Conservation (phyloP, 2,888 invertebrate genomes). For the Spodoptera littoralis region DNA sequence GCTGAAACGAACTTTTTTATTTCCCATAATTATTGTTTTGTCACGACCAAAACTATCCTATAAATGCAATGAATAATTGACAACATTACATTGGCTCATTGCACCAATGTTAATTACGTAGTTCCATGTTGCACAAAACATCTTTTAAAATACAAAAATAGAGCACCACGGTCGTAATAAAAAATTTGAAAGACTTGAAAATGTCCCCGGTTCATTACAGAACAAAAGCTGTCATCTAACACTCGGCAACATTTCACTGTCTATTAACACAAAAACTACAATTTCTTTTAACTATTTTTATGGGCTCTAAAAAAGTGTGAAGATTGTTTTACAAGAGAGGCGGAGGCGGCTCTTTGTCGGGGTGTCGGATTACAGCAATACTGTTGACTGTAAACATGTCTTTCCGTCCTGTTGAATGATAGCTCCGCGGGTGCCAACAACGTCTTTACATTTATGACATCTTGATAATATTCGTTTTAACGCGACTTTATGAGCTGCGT, state of each 20-base stretch:
- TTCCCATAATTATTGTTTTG: no score
- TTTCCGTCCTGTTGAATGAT: constrained; percentile 82
- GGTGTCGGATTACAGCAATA: constrained; percentile 78
- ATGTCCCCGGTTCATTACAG: constrained; percentile 86
- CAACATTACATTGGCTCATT: constrained; percentile 5
- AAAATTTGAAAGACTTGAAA: constrained; percentile 80
- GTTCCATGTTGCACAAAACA: constrained; percentile 51
- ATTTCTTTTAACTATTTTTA: constrained; percentile 88
- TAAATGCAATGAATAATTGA: no score
- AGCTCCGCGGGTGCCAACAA: constrained; percentile 80
- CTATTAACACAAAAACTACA: constrained; percentile 84
- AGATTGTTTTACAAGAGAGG: constrained; percentile 87
- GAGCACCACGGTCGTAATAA: constrained; percentile 79
- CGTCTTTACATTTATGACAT: constrained; percentile 48
- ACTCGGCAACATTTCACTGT: constrained; percentile 88
- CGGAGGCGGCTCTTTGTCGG: constrained; percentile 86
- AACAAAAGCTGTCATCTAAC: constrained; percentile 88
- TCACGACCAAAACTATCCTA: no score
- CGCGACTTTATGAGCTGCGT: constrained; percentile 46
- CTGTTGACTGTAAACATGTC: constrained; percentile 87
- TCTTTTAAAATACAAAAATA: constrained; percentile 73
- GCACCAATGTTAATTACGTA: constrained; percentile 19
- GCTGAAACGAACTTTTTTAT: no score
- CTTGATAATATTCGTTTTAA: constrained; percentile 49
- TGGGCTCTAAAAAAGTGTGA: constrained; percentile 86